Conservation (phyloP, 2,797 vertebrate genomes). For the Poecilia velifera region DNA sequence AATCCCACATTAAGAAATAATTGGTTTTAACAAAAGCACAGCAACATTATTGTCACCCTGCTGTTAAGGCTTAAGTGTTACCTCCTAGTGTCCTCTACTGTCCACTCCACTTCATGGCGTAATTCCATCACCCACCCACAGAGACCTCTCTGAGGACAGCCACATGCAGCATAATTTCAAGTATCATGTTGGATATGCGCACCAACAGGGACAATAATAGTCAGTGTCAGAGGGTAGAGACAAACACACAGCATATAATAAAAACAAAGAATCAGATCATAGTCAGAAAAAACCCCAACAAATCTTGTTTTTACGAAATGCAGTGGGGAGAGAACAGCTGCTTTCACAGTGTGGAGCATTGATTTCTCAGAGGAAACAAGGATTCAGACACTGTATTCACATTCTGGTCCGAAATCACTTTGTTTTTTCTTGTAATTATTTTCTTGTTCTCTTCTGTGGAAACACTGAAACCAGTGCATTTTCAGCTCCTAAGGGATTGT, state of each 20-base stretch:
- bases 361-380: not conserved
- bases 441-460: not conserved
- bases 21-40: slow-evolving; percentile 1
- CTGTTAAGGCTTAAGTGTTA: not conserved
- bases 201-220: not conserved
- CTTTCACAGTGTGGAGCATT: not conserved
- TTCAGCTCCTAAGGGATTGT: not conserved
- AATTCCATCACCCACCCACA: not conserved
- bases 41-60: not conserved
- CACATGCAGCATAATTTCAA: not conserved
- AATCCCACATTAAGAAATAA: not conserved
- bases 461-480: not conserved
- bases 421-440: not conserved
- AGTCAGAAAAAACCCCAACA: not conserved
- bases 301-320: not conserved
- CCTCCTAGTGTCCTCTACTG: not conserved
- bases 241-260: not conserved
- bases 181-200: not conserved
- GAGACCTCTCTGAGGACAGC: not conserved
- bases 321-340: not conserved
- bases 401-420: not conserved
- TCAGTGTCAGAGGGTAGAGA: not conserved
- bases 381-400: not conserved
- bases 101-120: not conserved
- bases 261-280: not conserved